Conservation (phyloP, 2,797 vertebrate genomes). For the Sitta carolinensis region DNA sequence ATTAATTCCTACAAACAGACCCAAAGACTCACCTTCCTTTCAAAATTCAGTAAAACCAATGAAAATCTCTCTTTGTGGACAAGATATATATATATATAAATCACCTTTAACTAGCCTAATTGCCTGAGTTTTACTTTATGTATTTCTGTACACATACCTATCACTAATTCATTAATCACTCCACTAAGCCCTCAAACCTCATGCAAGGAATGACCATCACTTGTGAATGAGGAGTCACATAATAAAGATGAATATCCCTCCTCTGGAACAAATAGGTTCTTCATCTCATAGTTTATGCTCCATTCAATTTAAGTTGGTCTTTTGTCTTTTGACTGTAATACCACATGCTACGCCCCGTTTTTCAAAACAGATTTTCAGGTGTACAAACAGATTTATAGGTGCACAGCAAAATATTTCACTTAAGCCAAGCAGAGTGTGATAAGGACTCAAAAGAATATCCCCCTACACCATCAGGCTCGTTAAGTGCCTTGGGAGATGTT, state of each 20-base stretch:
- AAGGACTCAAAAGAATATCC: neutral
- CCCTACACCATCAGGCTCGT: neutral
- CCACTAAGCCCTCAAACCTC: neutral
- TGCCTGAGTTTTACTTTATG: neutral
- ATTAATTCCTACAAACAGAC: neutral
- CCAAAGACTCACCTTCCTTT: neutral
- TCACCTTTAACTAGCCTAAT: neutral
- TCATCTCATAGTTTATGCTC: neutral
- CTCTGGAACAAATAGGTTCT: neutral
- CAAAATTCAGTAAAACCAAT: neutral
- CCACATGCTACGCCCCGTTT: neutral
- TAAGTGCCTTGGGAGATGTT: neutral
- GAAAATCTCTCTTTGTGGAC: neutral
- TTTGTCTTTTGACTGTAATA: neutral
- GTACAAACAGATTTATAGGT: neutral
- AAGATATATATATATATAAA: neutral
- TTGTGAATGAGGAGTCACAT: neutral
- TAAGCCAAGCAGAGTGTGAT: neutral
- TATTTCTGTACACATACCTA: neutral
- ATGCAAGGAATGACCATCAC: neutral
- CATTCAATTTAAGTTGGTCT: neutral
- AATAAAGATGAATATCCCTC: neutral
- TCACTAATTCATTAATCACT: neutral
- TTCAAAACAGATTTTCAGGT: neutral
- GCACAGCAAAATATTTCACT: neutral